Conservation (phyloP, 2,113 vertebrate species). For the Indicator indicator region DNA sequence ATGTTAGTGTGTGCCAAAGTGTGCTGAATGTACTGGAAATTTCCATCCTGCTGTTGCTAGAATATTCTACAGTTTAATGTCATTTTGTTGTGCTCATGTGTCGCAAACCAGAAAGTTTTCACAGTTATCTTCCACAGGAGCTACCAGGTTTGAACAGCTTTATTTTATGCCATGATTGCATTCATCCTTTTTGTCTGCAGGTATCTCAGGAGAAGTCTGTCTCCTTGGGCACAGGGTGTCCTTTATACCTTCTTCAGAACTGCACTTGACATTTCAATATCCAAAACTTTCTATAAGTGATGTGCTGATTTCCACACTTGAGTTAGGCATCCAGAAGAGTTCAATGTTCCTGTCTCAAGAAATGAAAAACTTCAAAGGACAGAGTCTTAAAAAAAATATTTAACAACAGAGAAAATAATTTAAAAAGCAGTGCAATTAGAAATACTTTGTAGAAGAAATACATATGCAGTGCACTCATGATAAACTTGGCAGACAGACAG, state of each 20-base stretch:
- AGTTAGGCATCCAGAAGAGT: neutral
- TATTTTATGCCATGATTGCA: neutral
- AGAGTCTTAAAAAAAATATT: neutral
- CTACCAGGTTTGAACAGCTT: neutral
- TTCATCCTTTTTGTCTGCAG: neutral
- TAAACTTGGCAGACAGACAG: neutral
- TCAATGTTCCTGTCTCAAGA: neutral
- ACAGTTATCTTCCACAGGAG: fast-evolving
- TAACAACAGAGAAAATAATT: neutral
- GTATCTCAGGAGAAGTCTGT: neutral
- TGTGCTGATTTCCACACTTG: neutral
- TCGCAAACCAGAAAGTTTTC: neutral
- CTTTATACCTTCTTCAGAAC: neutral
- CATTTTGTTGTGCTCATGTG: neutral
- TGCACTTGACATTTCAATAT: constrained; percentile 26
- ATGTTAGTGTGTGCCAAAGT: neutral
- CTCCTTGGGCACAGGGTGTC: neutral
- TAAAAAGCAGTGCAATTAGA: neutral
- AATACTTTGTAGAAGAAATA: neutral
- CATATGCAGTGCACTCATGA: neutral
- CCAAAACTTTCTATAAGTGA: neutral
- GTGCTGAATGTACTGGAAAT: neutral
- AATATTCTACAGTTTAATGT: neutral
- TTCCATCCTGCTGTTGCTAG: neutral
- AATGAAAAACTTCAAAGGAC: neutral